phyloP scores from a whole-genome alignment of 2,113 vertebrate genomes.

The Corythornis cristatus region DNA sequence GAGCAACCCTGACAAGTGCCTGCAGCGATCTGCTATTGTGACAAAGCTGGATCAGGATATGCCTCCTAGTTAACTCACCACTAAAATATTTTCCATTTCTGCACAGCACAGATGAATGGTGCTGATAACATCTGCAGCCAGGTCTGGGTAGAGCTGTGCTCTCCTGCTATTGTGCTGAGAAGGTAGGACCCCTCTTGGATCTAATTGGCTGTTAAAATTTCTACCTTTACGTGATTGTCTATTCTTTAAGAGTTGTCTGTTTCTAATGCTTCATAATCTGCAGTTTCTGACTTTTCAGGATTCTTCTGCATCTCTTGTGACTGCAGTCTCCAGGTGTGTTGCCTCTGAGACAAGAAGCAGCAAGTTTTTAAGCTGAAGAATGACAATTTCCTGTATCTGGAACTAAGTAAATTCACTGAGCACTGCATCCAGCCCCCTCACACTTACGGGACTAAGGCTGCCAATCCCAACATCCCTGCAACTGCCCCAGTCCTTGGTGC shows the following conservation, averaged over 20 bases:
- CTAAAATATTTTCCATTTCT: slow-evolving; percentile 42
- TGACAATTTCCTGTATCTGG: neutral
- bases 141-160: neutral
- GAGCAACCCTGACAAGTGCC: neutral
- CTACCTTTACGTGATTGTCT: neutral
- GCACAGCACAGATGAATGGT: slow-evolving; percentile 27
- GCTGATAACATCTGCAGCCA: neutral
- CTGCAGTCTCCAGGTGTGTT: neutral
- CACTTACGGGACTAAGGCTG: neutral
- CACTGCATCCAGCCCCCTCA: neutral
- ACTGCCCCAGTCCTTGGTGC: neutral
- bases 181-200: slow-evolving; percentile 3
- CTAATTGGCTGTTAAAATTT: neutral
- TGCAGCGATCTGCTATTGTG: slow-evolving; percentile 38
- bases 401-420: neutral
- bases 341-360: neutral
- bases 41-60: slow-evolving; percentile 63
- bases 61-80: slow-evolving; percentile 32
- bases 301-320: neutral
- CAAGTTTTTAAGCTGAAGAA: neutral
- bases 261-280: neutral
- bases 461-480: neutral
- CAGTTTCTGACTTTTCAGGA: neutral
- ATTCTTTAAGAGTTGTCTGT: neutral
- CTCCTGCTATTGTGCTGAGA: slow-evolving; percentile 26